A percentile compares a stretch with the other conserved stretches of the same genome.
Conservation (phyloP, 53 echinoderm and acorn worm genomes). For the Astropecten irregularis region DNA sequence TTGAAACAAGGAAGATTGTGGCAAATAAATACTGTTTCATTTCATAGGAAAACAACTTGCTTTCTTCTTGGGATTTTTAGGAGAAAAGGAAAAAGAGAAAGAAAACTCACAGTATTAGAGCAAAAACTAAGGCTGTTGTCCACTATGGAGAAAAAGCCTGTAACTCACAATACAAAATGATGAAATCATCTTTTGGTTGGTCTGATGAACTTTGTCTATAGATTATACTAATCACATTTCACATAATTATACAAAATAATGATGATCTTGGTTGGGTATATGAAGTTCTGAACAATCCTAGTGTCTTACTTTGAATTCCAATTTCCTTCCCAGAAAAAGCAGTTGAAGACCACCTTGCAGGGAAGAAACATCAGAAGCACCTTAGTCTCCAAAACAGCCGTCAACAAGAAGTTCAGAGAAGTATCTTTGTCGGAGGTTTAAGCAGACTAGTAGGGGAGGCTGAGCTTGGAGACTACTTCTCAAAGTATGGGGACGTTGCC, state of each 20-base stretch:
- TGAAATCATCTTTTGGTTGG: too few relatives aligned
- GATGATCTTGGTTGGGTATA: too few relatives aligned
- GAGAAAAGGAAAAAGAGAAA: neutral
- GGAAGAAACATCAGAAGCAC: conserved; percentile 85
- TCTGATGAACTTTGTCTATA: too few relatives aligned
- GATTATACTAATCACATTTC: too few relatives aligned
- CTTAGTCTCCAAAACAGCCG: conserved; percentile 65
- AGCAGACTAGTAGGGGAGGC: conserved; percentile 77
- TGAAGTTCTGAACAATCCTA: too few relatives aligned
- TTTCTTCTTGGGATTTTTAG: neutral
- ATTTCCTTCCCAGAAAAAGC: conserved; percentile 66
- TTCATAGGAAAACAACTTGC: neutral
- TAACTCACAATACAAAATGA: too few relatives aligned
- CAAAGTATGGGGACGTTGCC: conserved; percentile 78
- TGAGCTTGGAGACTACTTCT: conserved; percentile 83
- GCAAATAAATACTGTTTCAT: neutral
- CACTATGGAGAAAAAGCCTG: too few relatives aligned
- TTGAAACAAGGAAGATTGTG: neutral
- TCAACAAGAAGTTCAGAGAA: conserved; percentile 77
- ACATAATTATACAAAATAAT: too few relatives aligned
- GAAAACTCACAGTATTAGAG: neutral
- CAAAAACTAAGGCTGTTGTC: too few relatives aligned
- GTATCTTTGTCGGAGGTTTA: conserved; percentile 90
- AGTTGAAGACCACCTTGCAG: conserved; percentile 84
- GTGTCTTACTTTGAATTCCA: neutral